phyloP scores from a whole-genome alignment of 2,888 invertebrate species.

The Zeuzera pyrina region DNA sequence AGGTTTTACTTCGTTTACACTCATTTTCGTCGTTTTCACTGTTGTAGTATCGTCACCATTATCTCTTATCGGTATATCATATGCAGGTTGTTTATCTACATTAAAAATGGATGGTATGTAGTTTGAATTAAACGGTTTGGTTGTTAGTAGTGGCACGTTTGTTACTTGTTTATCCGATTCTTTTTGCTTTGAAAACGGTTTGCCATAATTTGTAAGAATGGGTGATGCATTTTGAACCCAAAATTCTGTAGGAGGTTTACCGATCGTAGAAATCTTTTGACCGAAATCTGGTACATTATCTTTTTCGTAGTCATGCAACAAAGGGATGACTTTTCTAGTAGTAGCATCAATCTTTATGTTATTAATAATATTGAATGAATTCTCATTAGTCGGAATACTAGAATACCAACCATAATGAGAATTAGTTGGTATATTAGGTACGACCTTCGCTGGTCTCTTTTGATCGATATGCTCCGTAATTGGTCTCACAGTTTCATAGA shows the following conservation, averaged over 20 bases:
- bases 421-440: constrained; percentile 52
- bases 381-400: constrained; percentile 40
- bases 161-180: constrained; percentile 25
- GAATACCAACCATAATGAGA: constrained; percentile 68
- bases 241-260: constrained; percentile 53
- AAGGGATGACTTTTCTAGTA: constrained; percentile 56
- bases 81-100: constrained; percentile 46
- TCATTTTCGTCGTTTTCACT: constrained; percentile 18
- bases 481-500: constrained; percentile 25
- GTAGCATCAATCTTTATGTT: constrained; percentile 50
- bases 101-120: constrained; percentile 50
- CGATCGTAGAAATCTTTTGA: constrained; percentile 49
- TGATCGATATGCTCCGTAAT: constrained; percentile 34
- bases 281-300: constrained; percentile 45
- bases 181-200: constrained; percentile 24
- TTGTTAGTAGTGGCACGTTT: constrained; percentile 27
- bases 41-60: constrained; percentile 53
- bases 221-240: constrained; percentile 30
- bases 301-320: constrained; percentile 41
- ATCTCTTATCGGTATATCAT: constrained; percentile 62
- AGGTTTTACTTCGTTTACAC: constrained; percentile 34
- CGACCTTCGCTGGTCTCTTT: constrained; percentile 46
- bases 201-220: constrained; percentile 17
- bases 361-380: constrained; percentile 36
- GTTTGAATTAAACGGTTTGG: constrained; percentile 36